Conservation (phyloP, 2,113 vertebrate genomes). For the Plotosus lineatus region DNA sequence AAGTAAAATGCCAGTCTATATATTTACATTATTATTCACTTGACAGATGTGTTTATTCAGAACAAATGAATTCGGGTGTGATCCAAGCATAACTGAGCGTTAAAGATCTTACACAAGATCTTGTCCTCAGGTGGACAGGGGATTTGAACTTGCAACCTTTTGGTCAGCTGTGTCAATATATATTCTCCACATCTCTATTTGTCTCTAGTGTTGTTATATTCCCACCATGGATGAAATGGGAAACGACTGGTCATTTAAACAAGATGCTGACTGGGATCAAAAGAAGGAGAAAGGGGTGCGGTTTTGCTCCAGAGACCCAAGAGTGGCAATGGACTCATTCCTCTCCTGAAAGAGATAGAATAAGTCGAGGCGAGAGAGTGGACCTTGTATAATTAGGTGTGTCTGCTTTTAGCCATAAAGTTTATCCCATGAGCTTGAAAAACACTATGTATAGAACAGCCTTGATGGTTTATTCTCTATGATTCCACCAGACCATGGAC, state of each 20-base stretch:
- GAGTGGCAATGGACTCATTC: neutral
- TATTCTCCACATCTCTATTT: neutral
- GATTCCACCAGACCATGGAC: neutral
- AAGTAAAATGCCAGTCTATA: constrained; percentile 6
- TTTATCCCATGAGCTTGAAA: neutral
- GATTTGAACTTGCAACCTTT: constrained; percentile 1
- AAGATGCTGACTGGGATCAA: constrained; percentile 25
- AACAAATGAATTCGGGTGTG: neutral
- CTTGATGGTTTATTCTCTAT: neutral
- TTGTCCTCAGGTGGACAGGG: neutral
- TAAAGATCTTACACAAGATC: neutral
- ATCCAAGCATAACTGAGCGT: neutral
- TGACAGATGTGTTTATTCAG: neutral
- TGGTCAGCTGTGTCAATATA: neutral
- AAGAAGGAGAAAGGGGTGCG: constrained; percentile 31
- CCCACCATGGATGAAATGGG: constrained; percentile 3
- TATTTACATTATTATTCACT: constrained; percentile 18
- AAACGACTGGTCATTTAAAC: constrained; percentile 32
- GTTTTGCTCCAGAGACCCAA: constrained; percentile 33
- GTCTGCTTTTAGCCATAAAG: neutral
- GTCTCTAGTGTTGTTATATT: neutral
- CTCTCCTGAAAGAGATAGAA: neutral
- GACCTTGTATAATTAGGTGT: constrained; percentile 5
- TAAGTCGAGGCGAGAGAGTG: constrained; percentile 14
- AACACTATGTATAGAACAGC: neutral